phyloP scores from a whole-genome alignment of 1,140 invertebrate genomes.

The Bemisia tabaci region DNA sequence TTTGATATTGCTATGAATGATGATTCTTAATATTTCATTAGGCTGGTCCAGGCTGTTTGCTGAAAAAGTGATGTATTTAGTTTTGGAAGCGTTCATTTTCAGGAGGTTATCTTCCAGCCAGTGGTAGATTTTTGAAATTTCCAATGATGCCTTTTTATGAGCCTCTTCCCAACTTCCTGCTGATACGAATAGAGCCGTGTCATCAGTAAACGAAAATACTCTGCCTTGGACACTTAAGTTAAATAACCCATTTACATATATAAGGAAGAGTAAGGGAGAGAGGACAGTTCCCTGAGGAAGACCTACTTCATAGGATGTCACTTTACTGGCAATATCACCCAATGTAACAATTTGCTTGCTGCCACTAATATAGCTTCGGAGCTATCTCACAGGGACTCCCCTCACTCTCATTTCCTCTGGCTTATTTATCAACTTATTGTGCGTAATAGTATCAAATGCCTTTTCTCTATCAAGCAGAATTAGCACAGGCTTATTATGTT shows the following conservation, averaged over 20 bases:
- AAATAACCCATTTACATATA: constrained; percentile 1
- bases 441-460: constrained; percentile 14
- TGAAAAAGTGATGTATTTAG: too few species aligned
- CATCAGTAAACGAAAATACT: not conserved
- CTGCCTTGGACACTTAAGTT: constrained; percentile 1
- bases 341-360: constrained; percentile 9
- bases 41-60: too few species aligned
- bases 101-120: too few species aligned
- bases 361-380: constrained; percentile 6
- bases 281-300: not conserved
- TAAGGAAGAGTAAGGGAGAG: not conserved
- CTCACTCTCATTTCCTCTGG: constrained; percentile 4
- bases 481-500: constrained; percentile 3
- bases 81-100: too few species aligned
- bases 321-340: not conserved
- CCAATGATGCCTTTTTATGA: too few species aligned
- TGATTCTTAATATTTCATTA: too few species aligned
- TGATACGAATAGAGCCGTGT: not conserved
- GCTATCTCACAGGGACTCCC: constrained; percentile 2
- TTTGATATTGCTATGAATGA: too few species aligned
- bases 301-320: too few species aligned
- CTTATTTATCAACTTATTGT: constrained; percentile 11
- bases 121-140: too few species aligned
- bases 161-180: not conserved
- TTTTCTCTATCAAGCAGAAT: constrained; percentile 12